Conservation (phyloP, 2,113 vertebrate genomes). For the Chloropsis cyanopogon region DNA sequence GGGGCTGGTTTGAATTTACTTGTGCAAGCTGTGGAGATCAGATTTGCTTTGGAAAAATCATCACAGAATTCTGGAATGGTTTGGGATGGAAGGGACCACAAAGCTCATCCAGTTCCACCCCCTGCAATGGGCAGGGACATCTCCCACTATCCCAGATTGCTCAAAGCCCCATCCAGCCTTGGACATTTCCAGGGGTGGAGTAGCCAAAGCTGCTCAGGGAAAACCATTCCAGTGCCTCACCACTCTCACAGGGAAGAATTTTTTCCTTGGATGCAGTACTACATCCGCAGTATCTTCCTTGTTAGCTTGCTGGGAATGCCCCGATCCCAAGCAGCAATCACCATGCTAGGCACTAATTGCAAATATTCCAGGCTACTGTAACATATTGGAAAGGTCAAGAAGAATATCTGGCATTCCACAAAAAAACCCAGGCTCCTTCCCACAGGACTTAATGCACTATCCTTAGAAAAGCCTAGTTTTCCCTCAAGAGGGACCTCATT, state of each 20-base stretch:
- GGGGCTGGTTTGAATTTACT: not conserved
- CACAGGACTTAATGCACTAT: not conserved
- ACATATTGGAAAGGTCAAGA: not conserved
- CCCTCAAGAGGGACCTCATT: not conserved
- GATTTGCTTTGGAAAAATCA: not conserved
- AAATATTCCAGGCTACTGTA: not conserved
- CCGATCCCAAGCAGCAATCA: not conserved
- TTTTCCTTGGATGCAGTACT: not conserved
- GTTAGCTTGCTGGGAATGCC: not conserved
- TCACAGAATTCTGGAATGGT: not conserved
- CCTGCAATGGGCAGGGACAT: not conserved
- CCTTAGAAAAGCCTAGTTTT: not conserved
- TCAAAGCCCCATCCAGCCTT: not conserved
- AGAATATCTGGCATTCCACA: not conserved
- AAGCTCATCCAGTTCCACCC: not conserved
- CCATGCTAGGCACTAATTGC: not conserved
- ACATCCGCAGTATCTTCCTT: not conserved
- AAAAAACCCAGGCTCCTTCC: not conserved
- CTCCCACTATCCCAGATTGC: not conserved
- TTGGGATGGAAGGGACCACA: not conserved
- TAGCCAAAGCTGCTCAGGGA: not conserved
- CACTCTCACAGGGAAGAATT: not conserved
- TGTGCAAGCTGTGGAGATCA: not conserved
- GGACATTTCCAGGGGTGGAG: not conserved
- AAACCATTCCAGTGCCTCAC: not conserved